phyloP scores from a whole-genome alignment of 2,888 invertebrate genomes.

The Saturnia pavonia region DNA sequence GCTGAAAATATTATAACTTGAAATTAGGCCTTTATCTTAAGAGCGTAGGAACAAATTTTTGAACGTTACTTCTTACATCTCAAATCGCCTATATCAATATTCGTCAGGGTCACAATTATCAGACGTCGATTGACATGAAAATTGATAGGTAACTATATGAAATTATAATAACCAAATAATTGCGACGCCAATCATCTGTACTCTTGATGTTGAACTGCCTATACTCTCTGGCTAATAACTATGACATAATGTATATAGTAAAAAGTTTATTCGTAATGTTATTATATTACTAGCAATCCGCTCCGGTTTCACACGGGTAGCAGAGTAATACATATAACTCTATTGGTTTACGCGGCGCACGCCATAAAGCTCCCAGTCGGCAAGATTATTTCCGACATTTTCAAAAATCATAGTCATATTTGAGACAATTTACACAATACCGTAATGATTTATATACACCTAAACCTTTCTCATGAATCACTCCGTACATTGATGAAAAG shows the following conservation, averaged over 20 bases:
- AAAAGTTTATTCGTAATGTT: constrained; percentile 8
- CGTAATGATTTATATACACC: too few relatives aligned
- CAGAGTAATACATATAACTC: too few relatives aligned
- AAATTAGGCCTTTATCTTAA: not conserved
- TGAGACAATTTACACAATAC: too few relatives aligned
- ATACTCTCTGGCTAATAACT: constrained; percentile 12
- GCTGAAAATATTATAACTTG: not conserved
- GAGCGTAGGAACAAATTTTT: not conserved
- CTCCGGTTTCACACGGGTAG: too few relatives aligned
- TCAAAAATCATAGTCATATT: too few relatives aligned
- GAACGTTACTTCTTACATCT: not conserved
- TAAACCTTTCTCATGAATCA: too few relatives aligned
- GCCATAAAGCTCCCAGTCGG: too few relatives aligned
- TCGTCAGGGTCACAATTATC: not conserved
- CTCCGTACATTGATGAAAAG: too few relatives aligned
- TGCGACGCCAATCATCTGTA: constrained; percentile 7
- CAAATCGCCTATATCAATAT: not conserved
- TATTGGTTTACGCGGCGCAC: too few relatives aligned
- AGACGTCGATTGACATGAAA: constrained; percentile 7
- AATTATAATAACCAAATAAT: constrained; percentile 22
- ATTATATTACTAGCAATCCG: too few relatives aligned
- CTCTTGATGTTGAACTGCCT: constrained; percentile 8
- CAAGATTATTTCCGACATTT: too few relatives aligned
- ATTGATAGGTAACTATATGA: constrained; percentile 1
- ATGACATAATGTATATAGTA: constrained; percentile 15